Percentiles rank a stretch among this genome's conserved stretches.
These are phyloP conservation scores for Anoncus sp. DNA, from an alignment of 2,888 invertebrate genomes.

Conservation along the genomic window DNA sequence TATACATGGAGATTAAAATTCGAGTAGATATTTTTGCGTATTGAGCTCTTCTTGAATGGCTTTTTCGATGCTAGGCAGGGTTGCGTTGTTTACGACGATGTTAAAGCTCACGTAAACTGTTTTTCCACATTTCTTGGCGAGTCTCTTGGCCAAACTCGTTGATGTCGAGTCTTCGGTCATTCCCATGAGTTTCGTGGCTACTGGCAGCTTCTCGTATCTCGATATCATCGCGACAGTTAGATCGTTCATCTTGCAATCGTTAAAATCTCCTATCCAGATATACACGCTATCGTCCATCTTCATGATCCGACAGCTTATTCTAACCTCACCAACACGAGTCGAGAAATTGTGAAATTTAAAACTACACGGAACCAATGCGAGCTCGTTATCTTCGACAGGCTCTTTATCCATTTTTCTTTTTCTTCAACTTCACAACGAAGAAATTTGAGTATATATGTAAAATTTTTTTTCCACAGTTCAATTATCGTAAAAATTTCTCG, in stretches of 20 bases:
- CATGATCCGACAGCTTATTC: conserved; percentile 76
- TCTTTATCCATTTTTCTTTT: conserved; percentile 29
- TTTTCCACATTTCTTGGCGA: conserved; percentile 79
- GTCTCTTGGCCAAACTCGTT: conserved; percentile 77
- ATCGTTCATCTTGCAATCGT: conserved; percentile 76
- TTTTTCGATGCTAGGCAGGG: conserved; percentile 76
- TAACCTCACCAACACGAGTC: conserved; percentile 73
- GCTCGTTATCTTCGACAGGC: conserved; percentile 2
- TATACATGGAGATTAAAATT: conserved; percentile 53
- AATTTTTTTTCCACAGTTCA: background rate
- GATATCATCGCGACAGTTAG: conserved; percentile 78
- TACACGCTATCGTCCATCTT: conserved; percentile 81
- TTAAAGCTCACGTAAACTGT: conserved; percentile 82
- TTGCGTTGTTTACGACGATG: conserved; percentile 73
- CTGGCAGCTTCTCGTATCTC: conserved; percentile 73
- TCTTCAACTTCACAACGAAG: no score
- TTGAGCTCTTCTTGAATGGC: conserved; percentile 79
- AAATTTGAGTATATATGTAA: background rate
- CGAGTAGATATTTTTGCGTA: conserved; percentile 72
- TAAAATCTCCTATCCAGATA: conserved; percentile 80
- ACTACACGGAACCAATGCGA: conserved; percentile 70
- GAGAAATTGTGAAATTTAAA: conserved; percentile 78
- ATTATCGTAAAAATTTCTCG: background rate
- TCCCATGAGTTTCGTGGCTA: conserved; percentile 80
- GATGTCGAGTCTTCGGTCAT: conserved; percentile 75